A percentile compares a stretch with the other conserved stretches of the same genome.
phyloP scores from a whole-genome alignment of 2,113 vertebrate species.

The Andinoacara biseriatus region DNA sequence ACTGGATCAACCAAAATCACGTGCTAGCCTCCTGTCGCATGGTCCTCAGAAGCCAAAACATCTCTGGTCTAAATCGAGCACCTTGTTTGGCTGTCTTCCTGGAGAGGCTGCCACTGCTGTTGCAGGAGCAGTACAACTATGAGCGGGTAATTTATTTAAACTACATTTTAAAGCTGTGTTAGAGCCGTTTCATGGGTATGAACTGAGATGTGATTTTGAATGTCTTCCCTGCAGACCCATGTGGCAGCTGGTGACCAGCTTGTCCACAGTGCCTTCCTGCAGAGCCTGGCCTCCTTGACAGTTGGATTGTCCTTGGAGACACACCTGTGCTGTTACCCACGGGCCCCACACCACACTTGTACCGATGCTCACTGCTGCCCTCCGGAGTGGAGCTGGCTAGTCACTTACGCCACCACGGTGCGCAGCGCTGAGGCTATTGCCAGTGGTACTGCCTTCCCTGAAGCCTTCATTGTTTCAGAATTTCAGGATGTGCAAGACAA shows the following conservation, averaged over 20 bases:
- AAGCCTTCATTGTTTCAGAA: conserved; percentile 76
- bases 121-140: conserved; percentile 83
- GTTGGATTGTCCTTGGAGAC: conserved; percentile 81
- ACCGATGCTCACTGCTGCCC: conserved; percentile 56
- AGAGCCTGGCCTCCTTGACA: conserved; percentile 80
- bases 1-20: conserved; percentile 83
- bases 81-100: conserved; percentile 83
- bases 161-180: not conserved
- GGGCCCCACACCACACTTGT: conserved; percentile 76
- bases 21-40: conserved; percentile 81
- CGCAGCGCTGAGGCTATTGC: conserved; percentile 83
- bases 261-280: conserved; percentile 84
- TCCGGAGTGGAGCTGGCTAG: conserved; percentile 82
- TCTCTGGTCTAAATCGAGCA: conserved; percentile 80
- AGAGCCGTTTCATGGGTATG: not conserved
- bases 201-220: not conserved
- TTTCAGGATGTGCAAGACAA: conserved; percentile 61
- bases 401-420: conserved; percentile 78
- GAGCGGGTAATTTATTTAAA: conserved; percentile 75
- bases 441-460: conserved; percentile 79
- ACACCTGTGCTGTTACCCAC: conserved; percentile 73
- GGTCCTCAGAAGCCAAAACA: conserved; percentile 80
- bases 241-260: conserved; percentile 82
- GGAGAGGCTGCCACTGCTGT: conserved; percentile 80
- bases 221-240: conserved; percentile 70